Evolutionary conservation across 1,140 invertebrate genomes (phyloP), one percentile per base, ranked within the genome.

Genomic region (Lucilia cuprina): DNA sequence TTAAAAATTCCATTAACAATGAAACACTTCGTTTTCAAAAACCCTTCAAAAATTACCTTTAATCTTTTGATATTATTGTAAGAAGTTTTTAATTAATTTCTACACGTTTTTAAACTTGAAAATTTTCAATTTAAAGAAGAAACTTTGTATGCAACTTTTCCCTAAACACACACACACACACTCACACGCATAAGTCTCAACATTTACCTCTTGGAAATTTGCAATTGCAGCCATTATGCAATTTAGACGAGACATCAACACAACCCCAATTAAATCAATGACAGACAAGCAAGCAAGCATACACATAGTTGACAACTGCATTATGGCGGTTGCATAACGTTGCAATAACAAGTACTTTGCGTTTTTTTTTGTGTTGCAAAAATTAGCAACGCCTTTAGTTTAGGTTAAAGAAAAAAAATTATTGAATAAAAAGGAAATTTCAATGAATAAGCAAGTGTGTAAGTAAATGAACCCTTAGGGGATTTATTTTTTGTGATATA

Each of bases 341-440:
- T 78, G 25, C 17, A 78, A 9, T 78, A 30, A 19, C 35, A 49
- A 80, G 17, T n/a, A 70, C 65, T 70, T 19, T 49, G 25, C 25
- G 25, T 30, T 30, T 30, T 30, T 30, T 30, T 30, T 3, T 30
- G 1, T 3, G 25, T 30, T 30, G 25, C 25, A 80, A 80, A 80
- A 80, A 80, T 80, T 80, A 80, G 77, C 77, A 80, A 80, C 77
- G 77, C 77, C 77, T 80, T 80, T 30, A 41, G 21, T 80, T 10
- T 19, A 55, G 7, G 13, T 19, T 41, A 80, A 5, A 80, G 77
- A 10, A 80, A 49, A 19, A 10, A 8, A 41, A 41, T 41, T 5
- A 41, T 30, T 30, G 25, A 41, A 41, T 8, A 41, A 41, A 7
- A 41, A 41, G 7, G 10, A 41, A 41, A 41, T 8, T 10, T 41